Base-by-base conservation (phyloP, 2,888 invertebrate genomes). In the Spodoptera exigua region DNA sequence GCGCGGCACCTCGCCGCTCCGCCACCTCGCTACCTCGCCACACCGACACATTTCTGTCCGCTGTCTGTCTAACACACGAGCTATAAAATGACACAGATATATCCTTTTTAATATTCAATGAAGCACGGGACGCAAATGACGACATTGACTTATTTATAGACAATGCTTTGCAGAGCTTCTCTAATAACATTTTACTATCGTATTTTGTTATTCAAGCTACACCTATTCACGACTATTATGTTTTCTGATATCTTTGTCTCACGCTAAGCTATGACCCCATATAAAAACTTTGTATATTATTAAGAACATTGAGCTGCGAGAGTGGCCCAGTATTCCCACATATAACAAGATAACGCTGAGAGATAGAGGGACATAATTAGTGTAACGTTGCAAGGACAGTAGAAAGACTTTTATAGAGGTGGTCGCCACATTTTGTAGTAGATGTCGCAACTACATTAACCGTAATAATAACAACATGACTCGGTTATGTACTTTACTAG, bases 331-430 rank as follows among this genome's bases (percentile, higher is more conserved):
- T 74, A 72, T 66, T 65, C 52, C 55, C 53, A 57, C 64, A 62
- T 43, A 61, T 70, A 73, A 70, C 66, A 63, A 63, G 65, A 75
- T 76, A 61, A 75, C 61, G 61, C 61, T 57, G 54, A 61, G 61
- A 74, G 73, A 77, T 73, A 77, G 60, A 64, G 68, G 74, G 65
- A 62, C 61, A 60, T 76, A 76, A 76, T 76, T 76, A 76, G 76
- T 68, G 70, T 76, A 70, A 70, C 76, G 60, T 74, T 57, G 70
- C 56, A 57, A 57, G 60, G 70, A 61, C 70, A 59, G 57, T 49
- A 64, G 61, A 49, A 46, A 47, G 62, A 58, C 59, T 62, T 58
- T 56, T 65, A 65, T 61, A 46, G 62, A 51, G 62, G 62, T 48
- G 21, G 47, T 61, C 65, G 58, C 61, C 61, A 57, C 53, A 60